Evolutionary conservation across 1,140 invertebrate species (phyloP).

Genomic region (Macrocentrus cingulum): DNA sequence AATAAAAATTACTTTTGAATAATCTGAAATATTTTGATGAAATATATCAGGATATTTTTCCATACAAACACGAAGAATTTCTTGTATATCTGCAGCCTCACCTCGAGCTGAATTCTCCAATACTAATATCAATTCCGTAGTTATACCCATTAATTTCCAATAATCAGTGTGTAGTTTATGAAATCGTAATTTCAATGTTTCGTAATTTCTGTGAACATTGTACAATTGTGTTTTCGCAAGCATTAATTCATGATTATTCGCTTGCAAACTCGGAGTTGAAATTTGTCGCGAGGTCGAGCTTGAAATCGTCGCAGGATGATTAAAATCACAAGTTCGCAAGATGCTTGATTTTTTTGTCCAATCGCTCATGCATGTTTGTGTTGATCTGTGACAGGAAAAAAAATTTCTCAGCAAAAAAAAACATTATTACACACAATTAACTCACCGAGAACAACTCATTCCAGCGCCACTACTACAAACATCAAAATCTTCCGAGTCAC

Average conservation of each 20-base stretch:
- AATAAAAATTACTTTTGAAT: constrained; percentile 26
- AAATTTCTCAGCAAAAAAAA: too few species aligned
- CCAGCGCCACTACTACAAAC: neutral
- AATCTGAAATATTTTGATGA: constrained; percentile 38
- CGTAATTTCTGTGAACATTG: constrained; percentile 43
- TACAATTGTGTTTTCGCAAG: constrained; percentile 36
- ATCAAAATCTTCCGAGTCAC: constrained; percentile 1
- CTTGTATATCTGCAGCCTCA: constrained; percentile 59
- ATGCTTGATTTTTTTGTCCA: constrained; percentile 25
- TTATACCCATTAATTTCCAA: constrained; percentile 55
- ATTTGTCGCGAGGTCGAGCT: constrained; percentile 6
- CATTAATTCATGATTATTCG: constrained; percentile 34
- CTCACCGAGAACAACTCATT: neutral
- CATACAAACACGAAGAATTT: constrained; percentile 54
- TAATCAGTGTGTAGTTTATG: constrained; percentile 54
- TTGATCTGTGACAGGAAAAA: too few species aligned
- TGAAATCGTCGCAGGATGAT: constrained; percentile 22
- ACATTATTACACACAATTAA: neutral
- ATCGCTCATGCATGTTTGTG: constrained; percentile 38
- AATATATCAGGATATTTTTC: constrained; percentile 60
- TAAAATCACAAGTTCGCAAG: constrained; percentile 25
- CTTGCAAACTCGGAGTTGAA: constrained; percentile 1
- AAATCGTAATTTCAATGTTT: constrained; percentile 50
- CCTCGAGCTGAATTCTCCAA: constrained; percentile 64
- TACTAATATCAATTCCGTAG: constrained; percentile 63